These are phyloP conservation scores for Leptestheria dahalacensis DNA, from an alignment of 1,140 invertebrate species.

Conservation along the genomic window DNA sequence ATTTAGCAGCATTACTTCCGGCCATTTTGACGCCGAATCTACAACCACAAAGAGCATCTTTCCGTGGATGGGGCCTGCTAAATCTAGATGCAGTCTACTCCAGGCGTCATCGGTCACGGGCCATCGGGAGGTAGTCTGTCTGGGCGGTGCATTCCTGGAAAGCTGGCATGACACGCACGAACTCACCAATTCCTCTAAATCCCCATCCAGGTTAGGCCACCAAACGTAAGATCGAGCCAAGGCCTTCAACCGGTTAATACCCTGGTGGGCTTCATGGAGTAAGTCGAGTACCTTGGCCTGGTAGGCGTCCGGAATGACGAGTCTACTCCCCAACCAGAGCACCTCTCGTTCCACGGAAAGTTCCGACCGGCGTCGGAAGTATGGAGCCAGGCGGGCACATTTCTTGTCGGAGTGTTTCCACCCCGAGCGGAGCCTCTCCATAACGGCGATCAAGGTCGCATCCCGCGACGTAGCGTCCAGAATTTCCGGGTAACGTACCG, in stretches of 20 bases:
- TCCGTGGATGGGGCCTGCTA: conserved; percentile 29
- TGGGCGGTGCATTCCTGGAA: conserved; percentile 20
- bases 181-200: conserved; percentile 24
- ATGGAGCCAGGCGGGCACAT: not conserved
- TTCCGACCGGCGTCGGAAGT: not conserved
- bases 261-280: conserved; percentile 33
- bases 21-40: conserved; percentile 31
- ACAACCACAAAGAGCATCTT: conserved; percentile 29
- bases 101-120: conserved; percentile 27
- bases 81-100: conserved; percentile 34
- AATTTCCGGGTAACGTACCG: too few species aligned
- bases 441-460: too few species aligned
- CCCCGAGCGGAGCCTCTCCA: too few species aligned
- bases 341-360: not conserved
- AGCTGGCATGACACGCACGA: conserved; percentile 23
- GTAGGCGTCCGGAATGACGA: not conserved
- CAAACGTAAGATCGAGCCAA: conserved; percentile 34
- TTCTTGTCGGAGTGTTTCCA: not conserved
- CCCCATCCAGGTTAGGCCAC: conserved; percentile 34
- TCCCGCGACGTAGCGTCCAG: too few species aligned
- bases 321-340: not conserved
- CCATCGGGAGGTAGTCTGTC: conserved; percentile 24
- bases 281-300: conserved; percentile 25
- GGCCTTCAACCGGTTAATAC: conserved; percentile 37
- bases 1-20: conserved; percentile 24